Evolutionary conservation across 1,140 invertebrate genomes (phyloP), one percentile per base, ranked within the genome.

Genomic region (Rhagoletis zephyria): DNA sequence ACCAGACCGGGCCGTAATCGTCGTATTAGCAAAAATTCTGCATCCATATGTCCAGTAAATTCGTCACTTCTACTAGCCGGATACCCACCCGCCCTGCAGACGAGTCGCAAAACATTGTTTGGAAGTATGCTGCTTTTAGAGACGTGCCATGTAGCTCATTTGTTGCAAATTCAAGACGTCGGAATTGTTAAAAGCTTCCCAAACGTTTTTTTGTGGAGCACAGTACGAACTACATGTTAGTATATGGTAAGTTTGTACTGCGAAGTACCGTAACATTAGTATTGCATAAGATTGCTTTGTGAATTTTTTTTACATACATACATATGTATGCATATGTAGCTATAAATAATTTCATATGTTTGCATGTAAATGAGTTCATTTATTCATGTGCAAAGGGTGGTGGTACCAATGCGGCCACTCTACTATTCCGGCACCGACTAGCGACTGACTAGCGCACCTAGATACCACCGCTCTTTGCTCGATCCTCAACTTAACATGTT

Each of bases 401-500:
- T 56, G 51, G 51, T 56, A 56, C 51, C 10, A 56, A 56, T 7
- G 40, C 67, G 40, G 4, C 10, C 42, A 10, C 65, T 70, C 51
- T 56, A 5, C 10, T 56, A 56, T 56, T 56, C 51, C 5, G 51
- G 14, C 40, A 10, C 7, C 7, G 40, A 12, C 9, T 19, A 5
- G 64, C 30, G 12, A 16, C 42, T 45, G 42, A 45, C 12, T 42
- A 48, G 40, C 12, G 14, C 42, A n/a, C 45, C 70, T 30, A 30
- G 45, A 51, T 16, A 12, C 74, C 19, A 81, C 40, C 40, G 16
- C 74, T 81, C 48, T 56, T 45, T 56, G 48, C 74, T 81, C 74
- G 48, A 81, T 56, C 45, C 74, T 59, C 45, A 61, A 63, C 48
- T 81, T 85, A 85, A 85, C 88, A 88, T 88, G 88, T 88, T 87